These are phyloP conservation scores for Zingel zingel DNA, from an alignment of 2,113 vertebrate species.

Conservation along the genomic window DNA sequence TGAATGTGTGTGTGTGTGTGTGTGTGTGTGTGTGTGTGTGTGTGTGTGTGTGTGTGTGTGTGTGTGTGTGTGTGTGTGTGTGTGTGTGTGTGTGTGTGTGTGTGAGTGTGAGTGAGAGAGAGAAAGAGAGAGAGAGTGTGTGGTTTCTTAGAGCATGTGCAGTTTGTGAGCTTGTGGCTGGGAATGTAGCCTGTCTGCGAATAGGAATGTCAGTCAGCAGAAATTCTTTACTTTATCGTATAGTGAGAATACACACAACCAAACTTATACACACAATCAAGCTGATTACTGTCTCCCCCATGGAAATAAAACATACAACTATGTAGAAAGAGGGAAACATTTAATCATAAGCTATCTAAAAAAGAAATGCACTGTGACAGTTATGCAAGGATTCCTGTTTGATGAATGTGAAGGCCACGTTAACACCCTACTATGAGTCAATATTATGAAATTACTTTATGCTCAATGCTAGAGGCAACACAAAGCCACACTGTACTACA, in stretches of 20 bases:
- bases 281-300: constrained; percentile 24
- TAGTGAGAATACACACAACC: constrained; percentile 19
- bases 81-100: constrained; percentile 8
- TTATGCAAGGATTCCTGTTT: constrained; percentile 2
- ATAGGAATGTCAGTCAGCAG: constrained; percentile 63
- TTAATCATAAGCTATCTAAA: constrained; percentile 16
- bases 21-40: constrained; percentile 23
- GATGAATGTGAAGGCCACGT: constrained; percentile 4
- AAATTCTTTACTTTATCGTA: constrained; percentile 45
- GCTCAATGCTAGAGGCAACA: background rate
- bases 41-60: constrained; percentile 20
- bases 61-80: too few species aligned
- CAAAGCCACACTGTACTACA: background rate
- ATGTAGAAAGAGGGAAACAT: constrained; percentile 17
- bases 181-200: constrained; percentile 44
- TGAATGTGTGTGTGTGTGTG: constrained; percentile 19
- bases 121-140: background rate
- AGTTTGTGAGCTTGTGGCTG: constrained; percentile 50
- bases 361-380: constrained; percentile 26
- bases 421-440: background rate
- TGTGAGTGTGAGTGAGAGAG: background rate
- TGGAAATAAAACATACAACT: constrained; percentile 3
- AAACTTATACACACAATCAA: constrained; percentile 24
- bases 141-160: constrained; percentile 52
- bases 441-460: constrained; percentile 20